Percentiles rank a stretch among this genome's conserved stretches.
phyloP scores from a whole-genome alignment of 2,888 invertebrate species.

The Bombylius discolor region DNA sequence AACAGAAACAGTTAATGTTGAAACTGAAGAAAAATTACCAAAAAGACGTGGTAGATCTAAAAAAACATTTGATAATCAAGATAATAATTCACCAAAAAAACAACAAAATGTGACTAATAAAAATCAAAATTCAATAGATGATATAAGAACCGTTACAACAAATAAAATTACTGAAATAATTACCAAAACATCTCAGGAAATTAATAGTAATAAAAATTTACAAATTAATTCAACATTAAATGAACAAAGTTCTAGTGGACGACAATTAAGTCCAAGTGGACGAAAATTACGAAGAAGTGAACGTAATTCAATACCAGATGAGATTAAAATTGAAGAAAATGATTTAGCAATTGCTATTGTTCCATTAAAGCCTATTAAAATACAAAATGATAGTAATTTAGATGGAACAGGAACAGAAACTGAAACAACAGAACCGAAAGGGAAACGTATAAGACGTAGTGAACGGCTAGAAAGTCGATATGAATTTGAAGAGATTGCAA shows the following conservation, averaged over 20 bases:
- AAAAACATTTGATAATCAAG: conserved; percentile 12
- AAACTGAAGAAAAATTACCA: neutral
- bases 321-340: neutral
- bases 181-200: neutral
- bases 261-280: neutral
- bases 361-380: neutral
- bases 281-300: conserved; percentile 5
- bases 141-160: neutral
- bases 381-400: neutral
- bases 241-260: neutral
- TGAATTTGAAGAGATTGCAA: conserved; percentile 16
- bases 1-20: neutral
- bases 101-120: neutral
- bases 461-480: conserved; percentile 30
- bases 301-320: neutral
- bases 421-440: conserved; percentile 13
- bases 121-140: neutral
- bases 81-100: neutral
- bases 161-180: neutral
- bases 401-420: neutral
- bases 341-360: neutral
- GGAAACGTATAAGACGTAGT: conserved; percentile 27
- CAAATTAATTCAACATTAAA: neutral
- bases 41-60: conserved; percentile 21
- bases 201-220: too few species aligned